phyloP scores from a whole-genome alignment of 2,888 invertebrate genomes.

The Cactoblastis cactorum region DNA sequence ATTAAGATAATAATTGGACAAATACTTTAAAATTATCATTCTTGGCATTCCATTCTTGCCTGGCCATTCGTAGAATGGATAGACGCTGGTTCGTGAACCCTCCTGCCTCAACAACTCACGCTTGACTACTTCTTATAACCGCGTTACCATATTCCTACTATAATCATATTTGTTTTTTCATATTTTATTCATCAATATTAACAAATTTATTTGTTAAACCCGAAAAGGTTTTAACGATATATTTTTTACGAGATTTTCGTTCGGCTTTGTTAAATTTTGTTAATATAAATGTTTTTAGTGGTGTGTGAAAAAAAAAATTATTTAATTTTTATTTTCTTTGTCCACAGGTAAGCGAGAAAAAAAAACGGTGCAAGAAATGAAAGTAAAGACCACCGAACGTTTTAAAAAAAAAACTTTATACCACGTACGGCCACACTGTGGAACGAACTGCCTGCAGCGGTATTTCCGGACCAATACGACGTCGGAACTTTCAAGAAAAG shows the following conservation, averaged over 20 bases:
- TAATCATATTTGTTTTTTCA: slow-evolving; percentile 18
- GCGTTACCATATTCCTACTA: slow-evolving; percentile 22
- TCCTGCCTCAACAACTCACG: background rate
- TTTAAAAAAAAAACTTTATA: too few species aligned
- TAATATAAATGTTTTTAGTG: slow-evolving; percentile 12
- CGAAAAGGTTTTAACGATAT: slow-evolving; percentile 9
- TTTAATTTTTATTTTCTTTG: slow-evolving; percentile 1
- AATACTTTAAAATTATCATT: too few species aligned
- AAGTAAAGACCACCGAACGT: too few species aligned
- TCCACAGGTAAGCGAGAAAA: slow-evolving; percentile 4
- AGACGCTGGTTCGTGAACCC: background rate
- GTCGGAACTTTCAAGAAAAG: too few species aligned
- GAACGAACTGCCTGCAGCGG: too few species aligned
- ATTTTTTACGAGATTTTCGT: slow-evolving; percentile 7
- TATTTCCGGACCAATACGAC: too few species aligned
- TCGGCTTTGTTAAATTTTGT: slow-evolving; percentile 15
- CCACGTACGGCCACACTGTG: too few species aligned
- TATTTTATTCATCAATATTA: slow-evolving; percentile 13
- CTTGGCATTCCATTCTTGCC: too few species aligned
- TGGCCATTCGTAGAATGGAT: too few species aligned
- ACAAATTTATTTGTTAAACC: slow-evolving; percentile 19
- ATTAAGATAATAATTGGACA: too few species aligned
- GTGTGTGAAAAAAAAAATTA: slow-evolving; percentile 7
- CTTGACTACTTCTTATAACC: background rate
- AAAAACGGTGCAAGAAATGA: too few species aligned